Percentiles rank a stretch among this genome's conserved stretches.
These are phyloP conservation scores for Agrilus biguttatus DNA, from an alignment of 2,888 invertebrate genomes.

Conservation along the genomic window DNA sequence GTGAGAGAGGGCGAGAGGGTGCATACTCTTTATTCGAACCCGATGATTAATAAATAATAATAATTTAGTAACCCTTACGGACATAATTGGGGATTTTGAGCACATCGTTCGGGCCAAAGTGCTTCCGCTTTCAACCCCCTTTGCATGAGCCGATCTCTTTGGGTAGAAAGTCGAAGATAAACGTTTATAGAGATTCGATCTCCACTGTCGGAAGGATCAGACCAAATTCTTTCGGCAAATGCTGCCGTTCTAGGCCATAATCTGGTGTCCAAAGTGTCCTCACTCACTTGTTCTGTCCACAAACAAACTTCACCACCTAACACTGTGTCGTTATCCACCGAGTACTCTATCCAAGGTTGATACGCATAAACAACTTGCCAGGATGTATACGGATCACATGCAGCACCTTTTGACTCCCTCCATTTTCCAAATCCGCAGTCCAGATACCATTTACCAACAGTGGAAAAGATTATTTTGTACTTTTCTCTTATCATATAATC, in stretches of 20 bases:
- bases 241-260: conserved; percentile 72
- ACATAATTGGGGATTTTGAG: conserved; percentile 39
- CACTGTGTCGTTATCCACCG: conserved; percentile 25
- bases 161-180: conserved; percentile 47
- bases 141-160: conserved; percentile 42
- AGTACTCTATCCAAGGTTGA: conserved; percentile 46
- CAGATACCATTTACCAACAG: conserved; percentile 73
- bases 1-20: no score
- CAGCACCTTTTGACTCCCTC: conserved; percentile 56
- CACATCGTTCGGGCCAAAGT: conserved; percentile 63
- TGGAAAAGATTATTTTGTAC: conserved; percentile 60
- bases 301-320: conserved; percentile 67
- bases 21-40: no score
- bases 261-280: conserved; percentile 56
- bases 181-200: conserved; percentile 37
- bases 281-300: conserved; percentile 68
- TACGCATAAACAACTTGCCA: conserved; percentile 77
- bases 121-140: conserved; percentile 49
- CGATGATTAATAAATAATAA: no score
- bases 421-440: conserved; percentile 77
- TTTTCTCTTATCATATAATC: conserved; percentile 55
- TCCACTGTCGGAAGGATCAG: conserved; percentile 36
- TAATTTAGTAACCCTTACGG: no score
- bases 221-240: conserved; percentile 63
- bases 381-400: conserved; percentile 69